Evolutionary conservation across 2,888 invertebrate species (phyloP).

Genomic region (Sussaba pulchella): DNA sequence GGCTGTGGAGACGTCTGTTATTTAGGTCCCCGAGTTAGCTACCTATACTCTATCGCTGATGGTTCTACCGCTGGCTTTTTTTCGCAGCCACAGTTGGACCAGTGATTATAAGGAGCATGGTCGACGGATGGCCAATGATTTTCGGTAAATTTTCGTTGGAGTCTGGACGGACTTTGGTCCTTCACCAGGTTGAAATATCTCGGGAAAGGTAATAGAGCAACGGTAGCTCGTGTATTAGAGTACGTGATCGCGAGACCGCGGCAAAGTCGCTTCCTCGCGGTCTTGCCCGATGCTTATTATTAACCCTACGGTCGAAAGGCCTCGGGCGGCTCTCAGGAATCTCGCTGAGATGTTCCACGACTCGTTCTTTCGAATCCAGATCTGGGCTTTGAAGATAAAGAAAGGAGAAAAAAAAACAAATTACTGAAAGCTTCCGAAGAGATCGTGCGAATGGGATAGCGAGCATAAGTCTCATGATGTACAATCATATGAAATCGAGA

Average conservation of each 20-base stretch:
- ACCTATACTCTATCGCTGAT: slow-evolving; percentile 33
- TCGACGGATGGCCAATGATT: slow-evolving; percentile 52
- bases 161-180: slow-evolving; percentile 57
- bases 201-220: slow-evolving; percentile 71
- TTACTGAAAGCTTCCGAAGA: slow-evolving; percentile 31
- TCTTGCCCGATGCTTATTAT: slow-evolving; percentile 75
- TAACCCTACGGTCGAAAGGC: slow-evolving; percentile 71
- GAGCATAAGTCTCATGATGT: slow-evolving; percentile 29
- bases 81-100: slow-evolving; percentile 51
- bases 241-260: slow-evolving; percentile 50
- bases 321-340: slow-evolving; percentile 76
- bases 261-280: background rate
- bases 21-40: slow-evolving; percentile 28
- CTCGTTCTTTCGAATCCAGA: slow-evolving; percentile 58
- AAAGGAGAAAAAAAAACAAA: slow-evolving; percentile 2
- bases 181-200: slow-evolving; percentile 64
- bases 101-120: slow-evolving; percentile 51
- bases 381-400: slow-evolving; percentile 3
- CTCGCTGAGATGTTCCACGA: slow-evolving; percentile 61
- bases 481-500: background rate
- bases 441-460: slow-evolving; percentile 61
- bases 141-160: slow-evolving; percentile 74
- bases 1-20: slow-evolving; percentile 29
- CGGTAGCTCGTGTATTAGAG: slow-evolving; percentile 73
- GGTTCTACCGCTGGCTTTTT: slow-evolving; percentile 32